phyloP scores from a whole-genome alignment of 2,888 invertebrate species.

The Drosophila subquinaria region DNA sequence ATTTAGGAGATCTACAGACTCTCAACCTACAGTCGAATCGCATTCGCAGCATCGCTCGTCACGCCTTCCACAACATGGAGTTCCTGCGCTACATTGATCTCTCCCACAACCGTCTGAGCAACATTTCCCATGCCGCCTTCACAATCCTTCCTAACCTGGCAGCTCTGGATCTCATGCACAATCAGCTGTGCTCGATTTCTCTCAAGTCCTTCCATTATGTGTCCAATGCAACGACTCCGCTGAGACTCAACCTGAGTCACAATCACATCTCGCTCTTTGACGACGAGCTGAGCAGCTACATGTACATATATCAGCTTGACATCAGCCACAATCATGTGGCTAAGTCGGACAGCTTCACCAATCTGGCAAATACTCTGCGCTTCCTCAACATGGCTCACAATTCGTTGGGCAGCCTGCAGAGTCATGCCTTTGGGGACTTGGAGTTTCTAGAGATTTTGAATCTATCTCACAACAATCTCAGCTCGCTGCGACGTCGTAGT shows the following conservation, averaged over 20 bases:
- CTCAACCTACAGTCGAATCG: conserved; percentile 93
- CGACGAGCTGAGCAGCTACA: conserved; percentile 84
- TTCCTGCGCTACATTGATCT: conserved; percentile 93
- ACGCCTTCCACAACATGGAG: conserved; percentile 91
- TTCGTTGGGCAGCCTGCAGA: conserved; percentile 89
- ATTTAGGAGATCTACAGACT: conserved; percentile 90
- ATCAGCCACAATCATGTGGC: conserved; percentile 89
- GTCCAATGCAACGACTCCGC: conserved; percentile 88
- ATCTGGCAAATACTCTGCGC: conserved; percentile 88
- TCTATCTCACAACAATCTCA: conserved; percentile 91
- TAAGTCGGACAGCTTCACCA: conserved; percentile 89
- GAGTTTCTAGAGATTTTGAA: conserved; percentile 90
- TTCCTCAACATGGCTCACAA: conserved; percentile 92
- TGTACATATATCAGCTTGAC: conserved; percentile 90
- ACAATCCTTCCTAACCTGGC: conserved; percentile 91
- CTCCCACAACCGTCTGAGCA: conserved; percentile 92
- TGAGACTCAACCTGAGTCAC: conserved; percentile 91
- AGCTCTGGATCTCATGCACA: conserved; percentile 92
- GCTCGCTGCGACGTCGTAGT: conserved; percentile 90
- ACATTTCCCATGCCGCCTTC: conserved; percentile 91
- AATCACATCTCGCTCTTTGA: conserved; percentile 86
- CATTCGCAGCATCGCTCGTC: conserved; percentile 89
- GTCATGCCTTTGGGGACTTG: conserved; percentile 91
- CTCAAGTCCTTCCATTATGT: conserved; percentile 90
- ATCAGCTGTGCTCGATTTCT: conserved; percentile 90